A percentile compares a stretch with the other conserved stretches of the same genome.
These are phyloP conservation scores for Acrobasis suavella DNA, from an alignment of 2,888 invertebrate genomes.

Conservation along the genomic window DNA sequence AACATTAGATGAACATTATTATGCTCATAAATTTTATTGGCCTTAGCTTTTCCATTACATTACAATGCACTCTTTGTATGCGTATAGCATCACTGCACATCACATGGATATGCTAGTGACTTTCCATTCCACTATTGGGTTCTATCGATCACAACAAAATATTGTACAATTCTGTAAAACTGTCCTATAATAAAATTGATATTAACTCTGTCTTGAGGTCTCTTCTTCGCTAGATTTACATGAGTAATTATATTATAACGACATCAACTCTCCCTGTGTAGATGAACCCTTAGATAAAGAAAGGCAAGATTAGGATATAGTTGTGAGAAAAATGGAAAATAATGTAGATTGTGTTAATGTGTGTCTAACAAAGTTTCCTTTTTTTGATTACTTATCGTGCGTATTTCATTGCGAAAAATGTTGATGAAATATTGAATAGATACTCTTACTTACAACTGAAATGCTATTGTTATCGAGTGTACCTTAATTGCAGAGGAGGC, in stretches of 20 bases:
- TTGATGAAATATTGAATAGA: background rate
- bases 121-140: slow-evolving; percentile 9
- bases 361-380: too few species aligned
- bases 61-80: slow-evolving; percentile 4
- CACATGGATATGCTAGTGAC: background rate
- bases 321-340: too few species aligned
- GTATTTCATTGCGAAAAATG: too few species aligned
- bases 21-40: background rate
- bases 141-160: slow-evolving; percentile 1
- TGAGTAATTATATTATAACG: too few species aligned
- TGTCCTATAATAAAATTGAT: background rate
- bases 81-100: background rate
- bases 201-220: too few species aligned
- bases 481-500: slow-evolving; percentile 3
- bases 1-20: background rate
- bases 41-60: background rate
- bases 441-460: background rate
- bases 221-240: too few species aligned
- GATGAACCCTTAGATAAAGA: too few species aligned
- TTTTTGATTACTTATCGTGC: too few species aligned
- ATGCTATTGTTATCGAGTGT: slow-evolving; percentile 7
- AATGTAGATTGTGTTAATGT: too few species aligned
- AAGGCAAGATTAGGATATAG: too few species aligned
- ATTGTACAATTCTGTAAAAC: background rate
- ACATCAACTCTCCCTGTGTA: too few species aligned